These are phyloP conservation scores for Protodeltote pygarga DNA, from an alignment of 2,888 invertebrate genomes.

Conservation along the genomic window DNA sequence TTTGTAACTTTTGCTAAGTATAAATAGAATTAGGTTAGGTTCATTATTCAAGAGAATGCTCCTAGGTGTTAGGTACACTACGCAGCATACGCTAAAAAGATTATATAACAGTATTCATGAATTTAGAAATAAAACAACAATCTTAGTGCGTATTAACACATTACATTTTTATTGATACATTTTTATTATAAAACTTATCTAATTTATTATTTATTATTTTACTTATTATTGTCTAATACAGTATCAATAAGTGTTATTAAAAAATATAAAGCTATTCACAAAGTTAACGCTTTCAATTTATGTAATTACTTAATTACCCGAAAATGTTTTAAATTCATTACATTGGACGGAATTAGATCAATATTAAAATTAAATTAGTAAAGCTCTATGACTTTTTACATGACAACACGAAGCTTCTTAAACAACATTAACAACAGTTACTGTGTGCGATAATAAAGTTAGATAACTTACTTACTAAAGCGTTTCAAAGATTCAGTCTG, in stretches of 20 bases:
- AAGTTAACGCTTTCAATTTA: slow-evolving; percentile 58
- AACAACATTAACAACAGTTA: slow-evolving; percentile 66
- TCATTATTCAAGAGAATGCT: no score
- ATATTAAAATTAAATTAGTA: slow-evolving; percentile 79
- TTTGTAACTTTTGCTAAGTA: no score
- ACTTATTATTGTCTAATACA: slow-evolving; percentile 54
- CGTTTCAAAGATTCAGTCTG: slow-evolving; percentile 77
- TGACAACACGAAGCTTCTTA: slow-evolving; percentile 67
- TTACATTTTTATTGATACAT: slow-evolving; percentile 77
- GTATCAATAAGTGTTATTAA: slow-evolving; percentile 61
- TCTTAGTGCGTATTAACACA: slow-evolving; percentile 79
- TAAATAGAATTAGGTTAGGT: no score
- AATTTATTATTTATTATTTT: slow-evolving; percentile 55
- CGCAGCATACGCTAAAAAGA: no score
- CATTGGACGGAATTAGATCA: slow-evolving; percentile 69
- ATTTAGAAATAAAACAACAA: slow-evolving; percentile 54
- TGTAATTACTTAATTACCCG: slow-evolving; percentile 52
- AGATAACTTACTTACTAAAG: slow-evolving; percentile 71
- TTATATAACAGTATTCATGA: no score
- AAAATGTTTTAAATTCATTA: slow-evolving; percentile 57
- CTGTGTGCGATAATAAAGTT: slow-evolving; percentile 67
- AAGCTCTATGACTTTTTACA: slow-evolving; percentile 85
- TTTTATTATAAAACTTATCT: slow-evolving; percentile 66
- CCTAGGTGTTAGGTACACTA: no score
- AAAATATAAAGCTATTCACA: slow-evolving; percentile 68